Conservation (phyloP, 2,113 vertebrate species). For the Cottus gobio region DNA sequence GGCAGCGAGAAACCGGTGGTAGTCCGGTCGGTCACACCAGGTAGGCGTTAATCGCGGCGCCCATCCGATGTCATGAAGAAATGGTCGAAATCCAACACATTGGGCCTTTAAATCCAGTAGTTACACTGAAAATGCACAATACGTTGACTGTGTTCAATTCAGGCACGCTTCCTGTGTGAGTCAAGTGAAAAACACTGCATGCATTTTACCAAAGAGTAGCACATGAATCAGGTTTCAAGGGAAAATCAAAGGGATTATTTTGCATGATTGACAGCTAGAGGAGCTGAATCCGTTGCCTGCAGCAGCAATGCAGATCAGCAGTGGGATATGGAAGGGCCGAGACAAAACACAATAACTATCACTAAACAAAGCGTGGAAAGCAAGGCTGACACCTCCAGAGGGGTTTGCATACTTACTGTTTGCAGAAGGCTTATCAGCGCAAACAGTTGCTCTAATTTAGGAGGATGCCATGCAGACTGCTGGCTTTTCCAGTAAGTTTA, state of each 20-base stretch:
- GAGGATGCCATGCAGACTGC: neutral
- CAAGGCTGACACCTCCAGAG: neutral
- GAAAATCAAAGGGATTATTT: neutral
- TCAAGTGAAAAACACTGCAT: neutral
- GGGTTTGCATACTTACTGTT: neutral
- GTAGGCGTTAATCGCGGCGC: constrained; percentile 40
- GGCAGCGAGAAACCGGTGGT: constrained; percentile 98
- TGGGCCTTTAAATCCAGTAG: neutral
- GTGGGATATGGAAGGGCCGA: neutral
- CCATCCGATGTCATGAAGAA: neutral
- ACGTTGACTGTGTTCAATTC: neutral
- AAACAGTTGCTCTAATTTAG: neutral
- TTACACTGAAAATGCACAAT: neutral
- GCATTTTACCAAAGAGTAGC: neutral
- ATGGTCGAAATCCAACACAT: neutral
- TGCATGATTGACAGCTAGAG: neutral
- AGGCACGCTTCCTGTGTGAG: neutral
- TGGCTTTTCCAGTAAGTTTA: neutral
- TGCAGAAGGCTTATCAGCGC: constrained; percentile 27
- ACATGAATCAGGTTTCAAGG: neutral
- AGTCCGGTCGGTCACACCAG: constrained; percentile 96
- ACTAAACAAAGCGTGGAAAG: neutral
- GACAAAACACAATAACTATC: neutral
- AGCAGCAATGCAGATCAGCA: neutral
- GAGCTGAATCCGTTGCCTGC: neutral